These are phyloP conservation scores for Andricus grossulariae DNA, from an alignment of 1,140 invertebrate species.

Conservation along the genomic window DNA sequence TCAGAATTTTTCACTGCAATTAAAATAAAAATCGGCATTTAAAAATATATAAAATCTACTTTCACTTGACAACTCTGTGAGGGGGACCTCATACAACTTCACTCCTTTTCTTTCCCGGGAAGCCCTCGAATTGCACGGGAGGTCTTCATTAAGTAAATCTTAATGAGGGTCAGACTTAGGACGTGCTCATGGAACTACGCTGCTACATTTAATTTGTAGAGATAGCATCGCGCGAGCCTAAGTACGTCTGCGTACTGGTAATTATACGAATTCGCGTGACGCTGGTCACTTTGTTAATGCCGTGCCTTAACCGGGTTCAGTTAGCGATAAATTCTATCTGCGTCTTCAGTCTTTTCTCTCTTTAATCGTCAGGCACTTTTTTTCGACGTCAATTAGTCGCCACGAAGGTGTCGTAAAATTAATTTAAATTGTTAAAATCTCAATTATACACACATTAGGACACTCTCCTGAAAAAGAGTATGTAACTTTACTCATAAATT, in stretches of 20 bases:
- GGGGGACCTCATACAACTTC: background rate
- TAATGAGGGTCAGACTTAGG: slow-evolving; percentile 35
- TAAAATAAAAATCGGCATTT: background rate
- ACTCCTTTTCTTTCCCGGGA: background rate
- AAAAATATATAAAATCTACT: background rate
- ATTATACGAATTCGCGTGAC: slow-evolving; percentile 69
- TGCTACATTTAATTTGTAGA: slow-evolving; percentile 56
- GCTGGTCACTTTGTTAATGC: slow-evolving; percentile 60
- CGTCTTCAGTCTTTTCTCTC: slow-evolving; percentile 4
- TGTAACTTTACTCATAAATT: too few species aligned
- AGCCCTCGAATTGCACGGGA: slow-evolving; percentile 38
- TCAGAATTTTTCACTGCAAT: too few species aligned
- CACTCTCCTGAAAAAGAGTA: background rate
- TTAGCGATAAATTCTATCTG: slow-evolving; percentile 22
- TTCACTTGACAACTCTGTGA: background rate
- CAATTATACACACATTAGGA: background rate
- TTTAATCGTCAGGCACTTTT: slow-evolving; percentile 17
- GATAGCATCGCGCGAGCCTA: slow-evolving; percentile 54
- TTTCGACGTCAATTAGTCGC: background rate
- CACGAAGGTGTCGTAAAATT: background rate
- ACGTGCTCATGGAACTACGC: slow-evolving; percentile 42
- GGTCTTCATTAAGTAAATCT: slow-evolving; percentile 39
- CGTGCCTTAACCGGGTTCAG: slow-evolving; percentile 38
- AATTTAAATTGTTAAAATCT: background rate
- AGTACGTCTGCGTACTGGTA: slow-evolving; percentile 46